phyloP scores from a whole-genome alignment of 2,113 vertebrate species.

The Sorex araneus region DNA sequence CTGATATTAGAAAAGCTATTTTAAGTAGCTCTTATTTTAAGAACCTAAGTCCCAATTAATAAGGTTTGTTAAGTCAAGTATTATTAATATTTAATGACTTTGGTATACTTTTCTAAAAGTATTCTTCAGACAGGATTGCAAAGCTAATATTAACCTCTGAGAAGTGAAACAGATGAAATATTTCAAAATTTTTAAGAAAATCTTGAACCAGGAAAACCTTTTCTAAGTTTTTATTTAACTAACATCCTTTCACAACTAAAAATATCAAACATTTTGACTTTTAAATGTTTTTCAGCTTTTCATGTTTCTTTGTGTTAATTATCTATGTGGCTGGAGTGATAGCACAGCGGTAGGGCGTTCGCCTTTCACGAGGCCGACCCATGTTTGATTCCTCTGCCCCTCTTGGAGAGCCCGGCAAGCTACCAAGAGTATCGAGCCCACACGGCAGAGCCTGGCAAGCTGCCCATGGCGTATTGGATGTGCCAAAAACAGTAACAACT shows the following conservation, averaged over 20 bases:
- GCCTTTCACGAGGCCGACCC: too few species aligned
- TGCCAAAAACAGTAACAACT: too few species aligned
- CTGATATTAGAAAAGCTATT: conserved; percentile 8
- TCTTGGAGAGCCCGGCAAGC: too few species aligned
- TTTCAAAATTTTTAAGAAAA: conserved; percentile 32
- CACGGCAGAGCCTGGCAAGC: too few species aligned
- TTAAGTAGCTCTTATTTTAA: conserved; percentile 31
- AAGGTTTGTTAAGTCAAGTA: conserved; percentile 4
- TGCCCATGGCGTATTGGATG: too few species aligned
- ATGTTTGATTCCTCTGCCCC: too few species aligned
- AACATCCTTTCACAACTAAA: conserved; percentile 24
- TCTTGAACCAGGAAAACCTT: conserved; percentile 19
- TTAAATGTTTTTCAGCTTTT: neutral
- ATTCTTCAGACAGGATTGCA: conserved; percentile 10
- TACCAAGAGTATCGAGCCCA: too few species aligned
- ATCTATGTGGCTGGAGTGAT: too few species aligned
- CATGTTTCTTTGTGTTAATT: neutral
- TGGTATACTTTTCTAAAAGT: conserved; percentile 36
- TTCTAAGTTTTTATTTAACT: conserved; percentile 14
- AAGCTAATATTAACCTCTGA: neutral
- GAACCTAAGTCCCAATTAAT: conserved; percentile 19
- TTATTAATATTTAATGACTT: conserved; percentile 28
- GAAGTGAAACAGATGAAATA: neutral
- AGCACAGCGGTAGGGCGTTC: too few species aligned
- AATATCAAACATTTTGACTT: conserved; percentile 2